Conservation (phyloP, 2,797 vertebrate genomes). For the Arnoldichthys spilopterus region DNA sequence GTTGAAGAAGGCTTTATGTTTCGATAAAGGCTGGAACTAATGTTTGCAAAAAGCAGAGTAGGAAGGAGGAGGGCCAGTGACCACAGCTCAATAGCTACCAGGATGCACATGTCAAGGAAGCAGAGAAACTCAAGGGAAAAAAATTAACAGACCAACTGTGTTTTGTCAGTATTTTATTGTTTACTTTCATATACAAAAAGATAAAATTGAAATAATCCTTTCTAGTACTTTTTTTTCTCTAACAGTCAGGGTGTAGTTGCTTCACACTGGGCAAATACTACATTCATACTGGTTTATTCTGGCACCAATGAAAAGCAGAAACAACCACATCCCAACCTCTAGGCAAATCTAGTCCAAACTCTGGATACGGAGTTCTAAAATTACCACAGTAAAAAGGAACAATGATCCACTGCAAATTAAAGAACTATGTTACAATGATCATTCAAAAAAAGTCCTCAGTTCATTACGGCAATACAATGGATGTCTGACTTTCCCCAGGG, state of each 20-base stretch:
- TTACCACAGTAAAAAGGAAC: slow-evolving; percentile 91
- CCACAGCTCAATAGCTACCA: no score
- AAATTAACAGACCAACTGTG: slow-evolving; percentile 35
- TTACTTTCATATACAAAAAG: slow-evolving; percentile 98
- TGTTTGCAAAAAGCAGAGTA: no score
- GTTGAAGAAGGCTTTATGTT: no score
- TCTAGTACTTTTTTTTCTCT: slow-evolving; percentile 70
- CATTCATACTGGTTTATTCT: slow-evolving; percentile 90
- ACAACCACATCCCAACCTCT: slow-evolving; percentile 82
- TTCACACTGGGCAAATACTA: slow-evolving; percentile 85
- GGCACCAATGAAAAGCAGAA: slow-evolving; percentile 83
- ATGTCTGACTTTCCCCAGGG: slow-evolving; percentile 79
- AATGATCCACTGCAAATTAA: slow-evolving; percentile 88
- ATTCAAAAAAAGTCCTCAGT: slow-evolving; percentile 78
- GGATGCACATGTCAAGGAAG: no score
- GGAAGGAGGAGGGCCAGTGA: no score
- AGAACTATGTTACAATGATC: slow-evolving; percentile 89
- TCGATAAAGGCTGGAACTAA: no score
- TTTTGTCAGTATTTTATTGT: slow-evolving; percentile 83
- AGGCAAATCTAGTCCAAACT: slow-evolving; percentile 84
- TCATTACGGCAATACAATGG: slow-evolving; percentile 80
- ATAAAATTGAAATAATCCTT: slow-evolving; percentile 89
- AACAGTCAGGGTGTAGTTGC: slow-evolving; percentile 79
- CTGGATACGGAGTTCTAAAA: slow-evolving; percentile 86
- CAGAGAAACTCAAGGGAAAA: not conserved